phyloP scores from a whole-genome alignment of 2,113 vertebrate species.

The Electrona antarctica region DNA sequence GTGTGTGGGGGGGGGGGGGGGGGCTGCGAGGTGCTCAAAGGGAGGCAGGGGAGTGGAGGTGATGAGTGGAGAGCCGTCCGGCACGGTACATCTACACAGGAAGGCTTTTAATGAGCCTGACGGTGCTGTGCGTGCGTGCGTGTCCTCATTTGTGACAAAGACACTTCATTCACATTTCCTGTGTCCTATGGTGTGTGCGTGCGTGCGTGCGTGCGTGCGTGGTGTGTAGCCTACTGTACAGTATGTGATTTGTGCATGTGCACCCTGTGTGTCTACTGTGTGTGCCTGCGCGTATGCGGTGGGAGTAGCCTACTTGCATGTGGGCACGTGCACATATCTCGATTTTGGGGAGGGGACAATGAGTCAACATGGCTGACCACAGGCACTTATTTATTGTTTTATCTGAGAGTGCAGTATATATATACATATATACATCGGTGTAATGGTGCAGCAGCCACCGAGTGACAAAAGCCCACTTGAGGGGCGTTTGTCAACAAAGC shows the following conservation, averaged over 20 bases:
- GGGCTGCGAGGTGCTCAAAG: slow-evolving; percentile 69
- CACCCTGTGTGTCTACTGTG: too few species aligned
- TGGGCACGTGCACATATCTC: too few species aligned
- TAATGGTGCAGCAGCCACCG: slow-evolving; percentile 13
- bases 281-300: too few species aligned
- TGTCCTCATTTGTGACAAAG: slow-evolving; percentile 89
- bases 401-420: background rate
- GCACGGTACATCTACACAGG: slow-evolving; percentile 90
- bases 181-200: slow-evolving; percentile 67
- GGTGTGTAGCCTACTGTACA: slow-evolving; percentile 1
- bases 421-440: background rate
- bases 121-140: slow-evolving; percentile 7
- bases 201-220: slow-evolving; percentile 3
- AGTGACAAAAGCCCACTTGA: slow-evolving; percentile 33
- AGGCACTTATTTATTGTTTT: background rate
- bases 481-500: slow-evolving; percentile 21
- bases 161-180: slow-evolving; percentile 88
- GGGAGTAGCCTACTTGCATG: too few species aligned
- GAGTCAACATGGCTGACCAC: background rate
- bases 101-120: slow-evolving; percentile 97
- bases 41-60: slow-evolving; percentile 77
- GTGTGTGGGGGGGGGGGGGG: too few species aligned
- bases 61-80: slow-evolving; percentile 92
- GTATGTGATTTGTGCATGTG: background rate
- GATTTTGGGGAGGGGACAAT: background rate